Evolutionary conservation across 2,113 vertebrate genomes (phyloP).

Genomic region (Zosterops borbonicus): DNA sequence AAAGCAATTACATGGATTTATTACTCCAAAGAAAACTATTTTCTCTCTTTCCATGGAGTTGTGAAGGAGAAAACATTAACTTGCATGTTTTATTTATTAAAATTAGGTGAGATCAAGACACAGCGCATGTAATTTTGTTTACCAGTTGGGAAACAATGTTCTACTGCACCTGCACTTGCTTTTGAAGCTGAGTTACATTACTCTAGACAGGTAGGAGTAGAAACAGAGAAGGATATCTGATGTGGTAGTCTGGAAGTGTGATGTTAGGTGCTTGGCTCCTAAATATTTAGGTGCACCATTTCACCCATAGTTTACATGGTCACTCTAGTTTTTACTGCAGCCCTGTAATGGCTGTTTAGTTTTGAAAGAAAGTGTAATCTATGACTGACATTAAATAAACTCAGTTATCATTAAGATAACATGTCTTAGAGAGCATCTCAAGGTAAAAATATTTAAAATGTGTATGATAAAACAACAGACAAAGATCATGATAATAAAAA

Average conservation of each 20-base stretch:
- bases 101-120: background rate
- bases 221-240: background rate
- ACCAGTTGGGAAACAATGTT: background rate
- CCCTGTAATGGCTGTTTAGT: background rate
- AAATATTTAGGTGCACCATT: background rate
- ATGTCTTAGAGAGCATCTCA: background rate
- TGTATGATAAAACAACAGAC: background rate
- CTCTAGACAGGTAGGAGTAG: background rate
- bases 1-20: background rate
- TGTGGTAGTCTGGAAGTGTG: background rate
- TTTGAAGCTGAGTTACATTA: background rate
- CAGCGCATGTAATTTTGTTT: background rate
- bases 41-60: background rate
- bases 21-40: background rate
- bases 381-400: background rate
- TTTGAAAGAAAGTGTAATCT: background rate
- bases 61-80: background rate
- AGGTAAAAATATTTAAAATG: background rate
- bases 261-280: background rate
- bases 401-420: background rate
- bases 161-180: background rate
- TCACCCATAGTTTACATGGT: background rate
- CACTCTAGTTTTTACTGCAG: background rate
- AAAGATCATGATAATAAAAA: background rate
- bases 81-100: background rate